Base-by-base conservation (phyloP, 2,113 vertebrate genomes). In the Delphinus delphis region DNA sequence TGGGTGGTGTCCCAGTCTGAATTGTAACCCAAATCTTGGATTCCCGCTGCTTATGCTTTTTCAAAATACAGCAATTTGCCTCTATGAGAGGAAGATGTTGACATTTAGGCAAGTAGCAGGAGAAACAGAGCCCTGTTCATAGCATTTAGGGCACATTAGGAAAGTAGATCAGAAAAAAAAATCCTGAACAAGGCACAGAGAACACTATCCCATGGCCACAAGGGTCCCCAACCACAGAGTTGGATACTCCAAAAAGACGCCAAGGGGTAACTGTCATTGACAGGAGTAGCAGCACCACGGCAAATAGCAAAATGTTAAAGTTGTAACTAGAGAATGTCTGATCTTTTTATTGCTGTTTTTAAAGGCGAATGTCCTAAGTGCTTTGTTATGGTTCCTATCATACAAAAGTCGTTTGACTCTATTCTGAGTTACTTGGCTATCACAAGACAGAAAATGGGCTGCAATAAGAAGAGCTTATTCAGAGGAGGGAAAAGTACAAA, bases 291-390 rank as follows among this genome's bases (percentile, higher is more conserved):
- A 89, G 21, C 26, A 62, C 14, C 31, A 81, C 18, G 76, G 38
- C 44, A 79, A 90, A 70, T 7, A 23, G 9, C 67, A 92, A 84
- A 95, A 82, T 82, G 25, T 38, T 38, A 41, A 89, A 33, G n/a
- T 28, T 89, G 2, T 90, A 70, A 58, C 31, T n/a, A n/a, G 26
- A 77, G 58, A 81, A 60, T 62, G 28, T 31, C 88, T 79, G 33
- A 23, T 58, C 41, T 62, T 65, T 58, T 55, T 47, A 23, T 8
- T 62, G 55, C 28, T 92, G 23, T 87, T 80, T 85, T 84, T 58
- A 90, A 96, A 96, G 60, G 36, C 41, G 88, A 83, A 84, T 84
- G 21, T 93, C 44, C 50, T 65, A n/a, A 23, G 28, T 82, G n/a
- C 28, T 65, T 90, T 50, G 12, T 58, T 83, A 71, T 44, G n/a